Evolutionary conservation across 2,888 invertebrate genomes (phyloP).

Genomic region (Drosophila flavopinicola): DNA sequence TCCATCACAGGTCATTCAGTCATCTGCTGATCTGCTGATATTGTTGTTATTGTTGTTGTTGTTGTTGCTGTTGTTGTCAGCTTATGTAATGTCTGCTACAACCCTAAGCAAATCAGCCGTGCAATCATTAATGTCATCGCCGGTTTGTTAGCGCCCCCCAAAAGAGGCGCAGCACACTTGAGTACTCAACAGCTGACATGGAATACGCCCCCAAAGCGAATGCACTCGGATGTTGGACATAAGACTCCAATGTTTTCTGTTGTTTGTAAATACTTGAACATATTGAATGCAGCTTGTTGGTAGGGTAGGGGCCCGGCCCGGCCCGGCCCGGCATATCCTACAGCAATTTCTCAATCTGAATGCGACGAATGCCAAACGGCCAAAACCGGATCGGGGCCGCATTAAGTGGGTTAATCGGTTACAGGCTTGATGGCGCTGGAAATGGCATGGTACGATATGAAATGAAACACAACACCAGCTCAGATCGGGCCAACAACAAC

Average conservation of each 20-base stretch:
- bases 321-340: slow-evolving; percentile 45
- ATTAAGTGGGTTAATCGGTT: slow-evolving; percentile 73
- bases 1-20: slow-evolving; percentile 9
- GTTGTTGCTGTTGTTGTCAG: not conserved
- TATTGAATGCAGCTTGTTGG: slow-evolving; percentile 12
- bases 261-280: not conserved
- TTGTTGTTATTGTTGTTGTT: not conserved
- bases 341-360: slow-evolving; percentile 43
- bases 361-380: slow-evolving; percentile 31
- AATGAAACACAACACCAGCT: slow-evolving; percentile 35
- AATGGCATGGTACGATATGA: slow-evolving; percentile 52
- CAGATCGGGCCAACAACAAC: slow-evolving; percentile 27
- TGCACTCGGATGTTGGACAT: slow-evolving; percentile 7
- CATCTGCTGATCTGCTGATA: not conserved
- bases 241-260: not conserved
- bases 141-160: slow-evolving; percentile 31
- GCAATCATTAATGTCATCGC: slow-evolving; percentile 41
- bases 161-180: not conserved
- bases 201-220: slow-evolving; percentile 5
- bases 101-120: slow-evolving; percentile 26
- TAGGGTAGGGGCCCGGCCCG: not conserved
- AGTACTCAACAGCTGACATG: slow-evolving; percentile 12
- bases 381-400: slow-evolving; percentile 49
- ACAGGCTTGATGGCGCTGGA: slow-evolving; percentile 56
- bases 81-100: slow-evolving; percentile 34